Evolutionary conservation across 2,888 invertebrate species (phyloP).

Genomic region (Caradrina kadenii): DNA sequence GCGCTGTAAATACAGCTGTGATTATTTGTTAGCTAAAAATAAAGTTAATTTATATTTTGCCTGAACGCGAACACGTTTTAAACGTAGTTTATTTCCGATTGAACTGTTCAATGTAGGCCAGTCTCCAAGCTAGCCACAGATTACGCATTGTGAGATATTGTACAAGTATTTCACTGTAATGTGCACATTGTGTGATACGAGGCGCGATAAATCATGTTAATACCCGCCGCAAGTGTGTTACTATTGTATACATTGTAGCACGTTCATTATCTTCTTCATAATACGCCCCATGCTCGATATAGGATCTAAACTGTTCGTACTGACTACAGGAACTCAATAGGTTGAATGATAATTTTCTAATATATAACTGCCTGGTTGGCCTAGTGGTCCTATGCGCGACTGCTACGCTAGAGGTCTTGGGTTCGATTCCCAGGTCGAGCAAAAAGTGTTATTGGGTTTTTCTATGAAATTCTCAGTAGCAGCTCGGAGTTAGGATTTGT

Average conservation of each 20-base stretch:
- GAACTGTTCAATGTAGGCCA: constrained; percentile 18
- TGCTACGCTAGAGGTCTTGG: too few species aligned
- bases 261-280: constrained; percentile 1
- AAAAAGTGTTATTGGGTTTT: too few species aligned
- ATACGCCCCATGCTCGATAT: neutral
- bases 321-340: neutral
- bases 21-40: neutral
- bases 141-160: constrained; percentile 22
- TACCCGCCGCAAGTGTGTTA: constrained; percentile 10
- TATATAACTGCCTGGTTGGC: too few species aligned
- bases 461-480: too few species aligned
- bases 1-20: too few species aligned
- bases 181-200: constrained; percentile 24
- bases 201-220: constrained; percentile 31
- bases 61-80: neutral
- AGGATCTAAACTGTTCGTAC: constrained; percentile 2
- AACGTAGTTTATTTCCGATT: neutral
- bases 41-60: neutral
- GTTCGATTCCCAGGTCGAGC: too few species aligned
- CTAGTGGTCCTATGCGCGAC: too few species aligned
- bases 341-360: too few species aligned
- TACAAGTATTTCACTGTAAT: constrained; percentile 27
- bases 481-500: too few species aligned
- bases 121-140: neutral
- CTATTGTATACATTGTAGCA: too few species aligned